A percentile compares a stretch with the other conserved stretches of the same genome.
Evolutionary conservation across 2,888 invertebrate species (phyloP).

Genomic region (Drosophila mulleri): DNA sequence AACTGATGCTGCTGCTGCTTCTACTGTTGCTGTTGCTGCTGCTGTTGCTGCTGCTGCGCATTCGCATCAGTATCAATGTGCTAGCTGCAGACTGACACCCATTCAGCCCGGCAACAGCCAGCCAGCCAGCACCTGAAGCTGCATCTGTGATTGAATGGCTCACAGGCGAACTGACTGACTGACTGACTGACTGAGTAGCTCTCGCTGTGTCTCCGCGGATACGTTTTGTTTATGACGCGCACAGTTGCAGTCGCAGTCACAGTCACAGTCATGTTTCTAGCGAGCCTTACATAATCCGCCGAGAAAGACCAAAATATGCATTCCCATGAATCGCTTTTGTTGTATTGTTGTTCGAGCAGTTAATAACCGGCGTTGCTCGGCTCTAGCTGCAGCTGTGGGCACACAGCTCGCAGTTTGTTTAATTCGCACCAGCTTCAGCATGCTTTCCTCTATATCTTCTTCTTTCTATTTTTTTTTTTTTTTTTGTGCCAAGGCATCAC

Average conservation of each 20-base stretch:
- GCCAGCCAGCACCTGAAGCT: slow-evolving; percentile 10
- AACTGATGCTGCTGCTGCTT: slow-evolving; percentile 8
- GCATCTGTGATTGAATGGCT: slow-evolving; percentile 17
- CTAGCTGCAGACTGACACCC: slow-evolving; percentile 75
- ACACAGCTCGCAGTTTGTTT: not conserved
- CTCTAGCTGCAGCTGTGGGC: not conserved
- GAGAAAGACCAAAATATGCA: slow-evolving; percentile 9
- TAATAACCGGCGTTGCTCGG: slow-evolving; percentile 14
- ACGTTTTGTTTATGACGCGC: slow-evolving; percentile 27
- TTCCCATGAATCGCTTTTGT: slow-evolving; percentile 19
- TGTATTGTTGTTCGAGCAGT: slow-evolving; percentile 12
- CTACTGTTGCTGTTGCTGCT: slow-evolving; percentile 1
- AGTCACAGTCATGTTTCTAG: slow-evolving; percentile 13
- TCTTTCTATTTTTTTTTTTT: not conserved
- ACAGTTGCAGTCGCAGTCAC: slow-evolving; percentile 2
- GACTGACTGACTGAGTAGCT: slow-evolving; percentile 13
- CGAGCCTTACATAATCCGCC: slow-evolving; percentile 20
- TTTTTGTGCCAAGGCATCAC: not conserved
- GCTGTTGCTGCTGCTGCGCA: slow-evolving; percentile 25
- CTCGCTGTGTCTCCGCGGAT: slow-evolving; percentile 1
- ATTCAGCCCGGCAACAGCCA: slow-evolving; percentile 47
- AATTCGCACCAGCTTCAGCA: slow-evolving; percentile 4
- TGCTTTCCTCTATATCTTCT: not conserved
- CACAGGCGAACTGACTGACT: not conserved
- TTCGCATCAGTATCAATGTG: slow-evolving; percentile 65